Base-by-base conservation (phyloP, 2,888 invertebrate genomes). In the Plebejus melissa region DNA sequence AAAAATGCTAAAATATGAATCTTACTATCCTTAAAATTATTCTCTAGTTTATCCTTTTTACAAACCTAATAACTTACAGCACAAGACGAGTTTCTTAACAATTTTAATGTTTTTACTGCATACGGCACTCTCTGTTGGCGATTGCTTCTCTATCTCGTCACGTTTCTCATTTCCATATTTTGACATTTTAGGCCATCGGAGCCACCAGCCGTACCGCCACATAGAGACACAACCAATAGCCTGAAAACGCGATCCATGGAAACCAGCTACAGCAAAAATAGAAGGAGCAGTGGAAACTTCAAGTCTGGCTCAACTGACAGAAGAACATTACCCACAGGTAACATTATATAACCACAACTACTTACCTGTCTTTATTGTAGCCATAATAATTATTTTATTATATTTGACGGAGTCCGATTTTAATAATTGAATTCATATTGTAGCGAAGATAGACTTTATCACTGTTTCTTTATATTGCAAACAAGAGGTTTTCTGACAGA, bases 241-340 rank as follows among this genome's bases (percentile, higher is more conserved):
- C 94, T 97, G 78, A 97, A 97, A 87, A 97, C 97, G 80, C 95
- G 97, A 83, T 97, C 97, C 7, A 97, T 97, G 96, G 97, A 97
- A 85, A 96, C 96, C 3, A 96, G 96, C 79, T 97, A 96, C 84
- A 95, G 95, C 79, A 95, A 95, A 84, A 94, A 94, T 81, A 94
- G 95, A 79, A 88, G 93, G 80, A 92, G 88, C 80, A 94, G 72
- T 54, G 72, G 94, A 87, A 83, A 84, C 77, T 93, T 95, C 83
- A 92, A 94, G 88, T 87, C 94, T 88, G 91, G 95, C 81, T 94
- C 95, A n/a, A 91, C 95, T 46, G 96, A 96, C 83, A 93, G 96
- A 84, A 94, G 96, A 81, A 97, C 97, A 38, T 88, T 97, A 80
- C 96, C 97, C 4, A 96, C 96, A 80, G 97, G 97, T 90, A 83